These are phyloP conservation scores for Oreochromis tanganicae DNA, from an alignment of 2,113 vertebrate genomes.

Conservation along the genomic window DNA sequence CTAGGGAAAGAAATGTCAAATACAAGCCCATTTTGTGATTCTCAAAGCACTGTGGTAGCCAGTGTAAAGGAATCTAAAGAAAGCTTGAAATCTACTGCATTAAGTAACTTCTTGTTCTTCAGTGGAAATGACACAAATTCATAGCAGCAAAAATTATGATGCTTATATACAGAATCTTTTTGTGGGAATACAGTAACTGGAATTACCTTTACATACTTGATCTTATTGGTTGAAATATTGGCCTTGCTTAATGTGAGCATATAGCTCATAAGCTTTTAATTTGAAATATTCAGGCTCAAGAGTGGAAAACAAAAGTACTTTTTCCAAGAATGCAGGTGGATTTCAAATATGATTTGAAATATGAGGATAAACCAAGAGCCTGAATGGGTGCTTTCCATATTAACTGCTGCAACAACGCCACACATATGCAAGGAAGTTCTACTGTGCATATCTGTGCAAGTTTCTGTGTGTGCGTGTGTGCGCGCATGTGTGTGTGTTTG, in stretches of 20 bases:
- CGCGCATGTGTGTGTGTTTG: constrained; percentile 7
- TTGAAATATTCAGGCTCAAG: not conserved
- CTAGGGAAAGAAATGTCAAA: not conserved
- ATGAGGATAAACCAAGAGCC: not conserved
- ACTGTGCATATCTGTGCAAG: constrained; percentile 20
- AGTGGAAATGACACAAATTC: not conserved
- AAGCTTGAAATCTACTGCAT: not conserved
- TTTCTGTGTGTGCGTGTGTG: not conserved
- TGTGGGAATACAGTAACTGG: not conserved
- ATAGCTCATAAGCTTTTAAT: not conserved
- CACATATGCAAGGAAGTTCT: constrained; percentile 72
- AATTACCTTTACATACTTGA: not conserved
- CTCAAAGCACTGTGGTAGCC: not conserved
- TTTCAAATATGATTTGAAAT: not conserved
- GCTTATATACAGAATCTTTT: not conserved
- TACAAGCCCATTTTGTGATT: not conserved
- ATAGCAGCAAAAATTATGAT: not conserved
- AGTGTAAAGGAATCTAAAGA: not conserved
- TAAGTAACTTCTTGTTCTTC: not conserved
- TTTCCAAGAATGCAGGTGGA: not conserved
- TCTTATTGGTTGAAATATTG: not conserved
- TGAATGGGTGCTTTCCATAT: constrained; percentile 54
- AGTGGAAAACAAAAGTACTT: not conserved
- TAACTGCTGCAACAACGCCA: constrained; percentile 83
- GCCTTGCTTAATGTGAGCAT: not conserved